Conservation (phyloP, 2,888 invertebrate genomes). For the Drosophila parthenogenetica region DNA sequence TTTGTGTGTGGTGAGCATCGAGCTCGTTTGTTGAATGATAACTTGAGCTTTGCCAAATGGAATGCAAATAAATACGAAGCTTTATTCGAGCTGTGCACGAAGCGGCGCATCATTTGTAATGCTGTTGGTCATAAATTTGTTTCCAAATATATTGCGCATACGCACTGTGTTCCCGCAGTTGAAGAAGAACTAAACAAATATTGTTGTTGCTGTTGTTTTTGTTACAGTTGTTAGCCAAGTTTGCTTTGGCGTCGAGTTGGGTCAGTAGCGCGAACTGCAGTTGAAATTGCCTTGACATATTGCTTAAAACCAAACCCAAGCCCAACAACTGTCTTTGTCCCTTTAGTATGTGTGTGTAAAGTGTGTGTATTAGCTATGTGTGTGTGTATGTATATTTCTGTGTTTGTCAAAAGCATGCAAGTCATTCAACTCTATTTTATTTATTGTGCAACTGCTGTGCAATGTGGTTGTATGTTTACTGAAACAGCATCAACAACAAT, state of each 20-base stretch:
- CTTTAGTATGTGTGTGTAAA: not conserved
- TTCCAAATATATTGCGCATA: constrained; percentile 61
- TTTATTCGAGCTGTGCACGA: constrained; percentile 32
- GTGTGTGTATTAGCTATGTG: too few species aligned
- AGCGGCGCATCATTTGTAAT: constrained; percentile 59
- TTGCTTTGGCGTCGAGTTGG: constrained; percentile 45
- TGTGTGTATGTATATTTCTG: constrained; percentile 17
- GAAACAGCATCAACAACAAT: constrained; percentile 37
- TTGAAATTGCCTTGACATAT: constrained; percentile 66
- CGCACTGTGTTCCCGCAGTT: constrained; percentile 49
- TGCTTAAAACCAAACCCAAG: constrained; percentile 54
- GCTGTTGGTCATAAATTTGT: constrained; percentile 56
- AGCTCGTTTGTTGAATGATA: constrained; percentile 16
- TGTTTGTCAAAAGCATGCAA: constrained; percentile 66
- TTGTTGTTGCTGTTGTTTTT: constrained; percentile 34
- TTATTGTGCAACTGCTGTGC: constrained; percentile 63
- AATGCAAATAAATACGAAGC: constrained; percentile 58
- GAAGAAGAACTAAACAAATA: constrained; percentile 59
- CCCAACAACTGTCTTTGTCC: constrained; percentile 45
- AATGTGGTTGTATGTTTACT: constrained; percentile 38
- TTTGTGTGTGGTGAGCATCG: not conserved
- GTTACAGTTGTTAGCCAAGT: constrained; percentile 24
- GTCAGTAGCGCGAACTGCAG: constrained; percentile 54
- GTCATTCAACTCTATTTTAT: constrained; percentile 73
- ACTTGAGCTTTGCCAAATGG: constrained; percentile 39